Evolutionary conservation across 2,888 invertebrate genomes (phyloP).

Genomic region (Paralinhomoeus sp.): DNA sequence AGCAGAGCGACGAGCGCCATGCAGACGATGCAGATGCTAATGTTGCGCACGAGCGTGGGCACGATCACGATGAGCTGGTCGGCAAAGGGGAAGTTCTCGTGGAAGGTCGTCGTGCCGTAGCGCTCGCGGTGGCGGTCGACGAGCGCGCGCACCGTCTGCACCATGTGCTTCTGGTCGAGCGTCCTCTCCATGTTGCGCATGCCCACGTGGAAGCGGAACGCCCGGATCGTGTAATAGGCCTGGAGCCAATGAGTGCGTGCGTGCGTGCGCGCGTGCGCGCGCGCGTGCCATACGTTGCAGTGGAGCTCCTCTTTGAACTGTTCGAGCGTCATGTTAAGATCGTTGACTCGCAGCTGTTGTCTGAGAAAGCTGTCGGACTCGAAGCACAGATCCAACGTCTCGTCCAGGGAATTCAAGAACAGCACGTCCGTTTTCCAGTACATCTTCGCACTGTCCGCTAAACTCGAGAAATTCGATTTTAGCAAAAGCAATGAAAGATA

Average conservation of each 20-base stretch:
- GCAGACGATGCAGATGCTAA: slow-evolving; percentile 66
- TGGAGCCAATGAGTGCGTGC: not conserved
- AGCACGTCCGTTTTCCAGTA: too few species aligned
- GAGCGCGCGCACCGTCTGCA: slow-evolving; percentile 16
- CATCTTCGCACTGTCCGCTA: too few species aligned
- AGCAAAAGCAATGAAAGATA: too few species aligned
- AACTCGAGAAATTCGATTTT: too few species aligned
- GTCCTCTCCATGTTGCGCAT: slow-evolving; percentile 17
- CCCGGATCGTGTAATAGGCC: not conserved
- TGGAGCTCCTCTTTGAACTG: not conserved
- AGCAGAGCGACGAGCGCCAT: slow-evolving; percentile 83
- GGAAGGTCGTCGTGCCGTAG: slow-evolving; percentile 10
- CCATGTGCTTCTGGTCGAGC: slow-evolving; percentile 20
- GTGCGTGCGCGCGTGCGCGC: too few species aligned
- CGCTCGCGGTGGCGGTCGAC: slow-evolving; percentile 6
- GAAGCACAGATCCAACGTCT: too few species aligned
- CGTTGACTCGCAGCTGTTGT: too few species aligned
- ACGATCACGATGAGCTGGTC: slow-evolving; percentile 23
- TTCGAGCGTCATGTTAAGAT: not conserved
- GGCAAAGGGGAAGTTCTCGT: slow-evolving; percentile 22
- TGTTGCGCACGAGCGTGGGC: slow-evolving; percentile 35
- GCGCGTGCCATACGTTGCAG: not conserved
- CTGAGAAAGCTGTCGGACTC: not conserved
- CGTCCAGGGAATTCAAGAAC: too few species aligned
- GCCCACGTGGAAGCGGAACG: not conserved